Evolutionary conservation across 2,797 vertebrate species (phyloP).

Genomic region (Enteromius fasciolatus): DNA sequence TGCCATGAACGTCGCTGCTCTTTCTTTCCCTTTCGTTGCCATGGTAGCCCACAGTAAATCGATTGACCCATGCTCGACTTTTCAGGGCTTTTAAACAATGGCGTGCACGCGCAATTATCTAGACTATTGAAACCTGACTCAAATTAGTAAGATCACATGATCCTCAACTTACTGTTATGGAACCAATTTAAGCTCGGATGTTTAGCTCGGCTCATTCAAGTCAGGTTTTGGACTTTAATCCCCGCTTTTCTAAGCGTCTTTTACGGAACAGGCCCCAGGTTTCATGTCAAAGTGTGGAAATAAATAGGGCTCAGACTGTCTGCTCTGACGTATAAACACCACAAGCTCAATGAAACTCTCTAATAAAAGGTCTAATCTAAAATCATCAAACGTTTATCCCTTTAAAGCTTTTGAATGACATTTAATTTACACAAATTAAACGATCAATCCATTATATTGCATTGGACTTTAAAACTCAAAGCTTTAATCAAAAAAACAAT

Average conservation of each 20-base stretch:
- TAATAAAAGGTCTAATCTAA: not conserved
- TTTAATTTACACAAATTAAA: not conserved
- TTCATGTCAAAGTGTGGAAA: not conserved
- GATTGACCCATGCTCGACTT: no score
- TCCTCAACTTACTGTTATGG: not conserved
- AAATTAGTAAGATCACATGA: not conserved
- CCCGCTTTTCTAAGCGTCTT: no score
- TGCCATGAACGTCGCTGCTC: not conserved
- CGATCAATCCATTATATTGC: no score
- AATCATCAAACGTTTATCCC: not conserved
- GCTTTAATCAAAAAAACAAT: no score
- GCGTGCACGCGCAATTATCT: no score
- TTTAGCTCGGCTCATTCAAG: not conserved
- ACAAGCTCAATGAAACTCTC: not conserved
- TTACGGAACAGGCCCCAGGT: not conserved
- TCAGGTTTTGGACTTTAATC: not conserved
- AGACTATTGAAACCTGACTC: not conserved
- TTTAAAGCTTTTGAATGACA: not conserved
- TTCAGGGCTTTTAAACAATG: no score
- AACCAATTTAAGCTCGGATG: not conserved
- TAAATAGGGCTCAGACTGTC: not conserved
- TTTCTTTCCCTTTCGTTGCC: not conserved
- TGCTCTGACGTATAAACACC: not conserved
- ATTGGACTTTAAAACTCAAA: no score
- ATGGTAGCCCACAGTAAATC: not conserved